Percentiles rank a stretch among this genome's conserved stretches.
Evolutionary conservation across 2,113 vertebrate genomes (phyloP).

Genomic region (Elephantulus edwardii): DNA sequence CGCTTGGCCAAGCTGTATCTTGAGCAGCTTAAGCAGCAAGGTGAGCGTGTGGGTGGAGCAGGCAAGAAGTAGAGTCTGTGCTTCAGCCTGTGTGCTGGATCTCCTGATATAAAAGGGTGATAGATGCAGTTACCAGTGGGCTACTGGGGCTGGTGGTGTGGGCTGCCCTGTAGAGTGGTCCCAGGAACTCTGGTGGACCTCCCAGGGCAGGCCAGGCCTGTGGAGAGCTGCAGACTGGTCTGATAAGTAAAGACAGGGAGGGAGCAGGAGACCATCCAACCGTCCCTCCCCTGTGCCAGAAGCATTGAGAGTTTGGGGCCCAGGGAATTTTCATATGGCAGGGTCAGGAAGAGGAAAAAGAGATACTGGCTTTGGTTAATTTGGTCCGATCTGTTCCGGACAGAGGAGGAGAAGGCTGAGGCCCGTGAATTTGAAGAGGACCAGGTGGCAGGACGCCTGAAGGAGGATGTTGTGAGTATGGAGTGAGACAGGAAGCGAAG

Average conservation of each 20-base stretch:
- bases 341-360: background rate
- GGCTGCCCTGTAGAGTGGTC: background rate
- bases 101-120: background rate
- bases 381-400: background rate
- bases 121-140: no score
- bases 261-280: background rate
- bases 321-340: background rate
- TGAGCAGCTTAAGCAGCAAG: conserved; percentile 90
- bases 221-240: background rate
- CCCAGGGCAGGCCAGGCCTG: background rate
- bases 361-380: background rate
- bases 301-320: background rate
- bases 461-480: conserved; percentile 93
- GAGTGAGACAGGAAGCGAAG: background rate
- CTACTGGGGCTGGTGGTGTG: background rate
- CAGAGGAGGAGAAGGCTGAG: conserved; percentile 91
- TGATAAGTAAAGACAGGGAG: background rate
- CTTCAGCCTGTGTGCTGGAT: background rate
- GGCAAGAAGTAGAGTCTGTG: background rate
- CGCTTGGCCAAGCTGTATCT: conserved; percentile 94
- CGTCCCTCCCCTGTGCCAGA: background rate
- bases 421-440: conserved; percentile 86
- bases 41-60: conserved; percentile 69
- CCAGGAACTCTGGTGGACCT: background rate
- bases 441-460: conserved; percentile 89